Percentiles rank a stretch among this genome's conserved stretches.
phyloP scores from a whole-genome alignment of 2,888 invertebrate genomes.

The Dichetophora obliterata region DNA sequence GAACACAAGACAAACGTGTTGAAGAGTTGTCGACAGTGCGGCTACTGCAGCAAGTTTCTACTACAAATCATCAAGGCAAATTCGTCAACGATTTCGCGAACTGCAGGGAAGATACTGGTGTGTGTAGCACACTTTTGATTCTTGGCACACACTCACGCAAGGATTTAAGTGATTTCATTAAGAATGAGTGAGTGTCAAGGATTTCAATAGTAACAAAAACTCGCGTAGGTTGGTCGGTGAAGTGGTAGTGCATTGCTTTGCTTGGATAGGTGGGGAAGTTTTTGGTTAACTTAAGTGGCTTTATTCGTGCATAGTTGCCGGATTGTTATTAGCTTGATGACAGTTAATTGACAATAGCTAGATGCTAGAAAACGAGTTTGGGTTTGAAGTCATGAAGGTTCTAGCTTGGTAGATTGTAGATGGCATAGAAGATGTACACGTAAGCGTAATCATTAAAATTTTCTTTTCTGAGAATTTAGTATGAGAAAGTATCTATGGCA shows the following conservation, averaged over 20 bases:
- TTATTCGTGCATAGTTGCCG: neutral
- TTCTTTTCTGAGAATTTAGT: no score
- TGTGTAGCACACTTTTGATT: conserved; percentile 16
- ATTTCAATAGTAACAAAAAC: conserved; percentile 38
- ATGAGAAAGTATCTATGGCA: no score
- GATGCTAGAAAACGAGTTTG: neutral
- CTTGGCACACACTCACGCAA: neutral
- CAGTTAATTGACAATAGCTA: conserved; percentile 18
- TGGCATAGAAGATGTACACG: neutral
- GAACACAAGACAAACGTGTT: no score
- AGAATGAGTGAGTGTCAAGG: conserved; percentile 13
- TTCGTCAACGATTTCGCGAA: no score
- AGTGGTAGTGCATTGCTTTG: conserved; percentile 40
- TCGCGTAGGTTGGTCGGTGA: conserved; percentile 32
- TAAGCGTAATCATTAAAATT: neutral
- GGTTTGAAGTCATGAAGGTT: neutral
- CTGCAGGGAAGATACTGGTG: neutral
- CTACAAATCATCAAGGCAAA: no score
- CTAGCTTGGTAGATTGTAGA: neutral
- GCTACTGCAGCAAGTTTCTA: no score
- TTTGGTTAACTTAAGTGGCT: neutral
- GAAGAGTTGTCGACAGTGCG: no score
- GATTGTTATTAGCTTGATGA: neutral
- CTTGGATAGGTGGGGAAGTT: conserved; percentile 45
- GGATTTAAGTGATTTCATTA: conserved; percentile 30